Percentiles rank a stretch among this genome's conserved stretches.
Evolutionary conservation across 2,797 vertebrate genomes (phyloP).

Genomic region (Cyprinodon diabolis): DNA sequence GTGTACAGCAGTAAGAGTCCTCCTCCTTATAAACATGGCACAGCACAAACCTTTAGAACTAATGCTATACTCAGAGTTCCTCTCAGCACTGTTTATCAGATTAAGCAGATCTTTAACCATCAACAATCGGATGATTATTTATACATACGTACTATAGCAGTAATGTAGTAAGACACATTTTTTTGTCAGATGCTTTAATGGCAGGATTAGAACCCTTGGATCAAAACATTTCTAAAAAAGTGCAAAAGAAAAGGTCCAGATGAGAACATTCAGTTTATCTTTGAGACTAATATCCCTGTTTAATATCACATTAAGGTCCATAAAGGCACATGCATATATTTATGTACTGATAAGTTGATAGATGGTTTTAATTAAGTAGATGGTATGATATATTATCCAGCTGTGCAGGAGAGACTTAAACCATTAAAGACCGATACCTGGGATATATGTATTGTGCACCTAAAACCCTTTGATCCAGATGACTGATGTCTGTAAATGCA

Average conservation of each 20-base stretch:
- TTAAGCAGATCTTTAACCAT: too few relatives aligned
- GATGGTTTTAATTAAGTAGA: not conserved
- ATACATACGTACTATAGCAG: too few relatives aligned
- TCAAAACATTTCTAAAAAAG: not conserved
- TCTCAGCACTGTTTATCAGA: too few relatives aligned
- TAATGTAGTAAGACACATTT: too few relatives aligned
- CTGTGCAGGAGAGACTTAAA: not conserved
- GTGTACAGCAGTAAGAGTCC: too few relatives aligned
- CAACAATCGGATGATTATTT: too few relatives aligned
- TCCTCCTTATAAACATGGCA: too few relatives aligned
- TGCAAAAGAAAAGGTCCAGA: not conserved
- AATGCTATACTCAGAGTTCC: too few relatives aligned
- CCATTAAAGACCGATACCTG: not conserved
- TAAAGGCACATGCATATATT: not conserved
- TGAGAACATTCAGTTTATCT: not conserved
- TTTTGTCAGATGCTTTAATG: not conserved
- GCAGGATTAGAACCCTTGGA: not conserved
- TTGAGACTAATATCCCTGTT: not conserved
- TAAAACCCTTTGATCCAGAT: not conserved
- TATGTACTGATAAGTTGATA: not conserved
- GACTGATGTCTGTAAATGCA: not conserved
- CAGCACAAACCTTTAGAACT: too few relatives aligned
- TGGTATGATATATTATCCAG: not conserved
- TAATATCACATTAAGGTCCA: not conserved
- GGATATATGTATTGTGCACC: not conserved